phyloP scores from a whole-genome alignment of 2,113 vertebrate genomes.

The Dasyurus viverrinus region DNA sequence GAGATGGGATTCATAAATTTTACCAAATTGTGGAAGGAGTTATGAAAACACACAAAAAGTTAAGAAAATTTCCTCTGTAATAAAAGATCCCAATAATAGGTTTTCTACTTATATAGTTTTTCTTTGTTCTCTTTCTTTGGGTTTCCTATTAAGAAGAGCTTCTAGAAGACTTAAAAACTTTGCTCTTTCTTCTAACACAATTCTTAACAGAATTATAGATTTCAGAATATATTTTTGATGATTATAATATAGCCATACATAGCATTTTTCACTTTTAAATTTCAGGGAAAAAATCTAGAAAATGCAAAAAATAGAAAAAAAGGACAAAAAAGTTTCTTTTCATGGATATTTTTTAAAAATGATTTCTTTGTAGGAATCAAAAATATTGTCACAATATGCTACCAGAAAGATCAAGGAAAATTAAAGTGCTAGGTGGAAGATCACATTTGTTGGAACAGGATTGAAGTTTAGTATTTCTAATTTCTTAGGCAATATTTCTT shows the following conservation, averaged over 20 bases:
- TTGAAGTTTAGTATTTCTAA: slow-evolving; percentile 9
- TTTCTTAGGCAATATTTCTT: background rate
- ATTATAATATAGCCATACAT: background rate
- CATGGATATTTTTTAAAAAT: background rate
- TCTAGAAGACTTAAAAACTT: background rate
- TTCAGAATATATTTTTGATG: background rate
- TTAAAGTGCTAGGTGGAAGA: background rate
- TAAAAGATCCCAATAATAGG: background rate
- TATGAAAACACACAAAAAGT: background rate
- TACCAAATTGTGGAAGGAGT: background rate
- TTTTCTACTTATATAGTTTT: background rate
- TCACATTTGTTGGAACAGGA: background rate
- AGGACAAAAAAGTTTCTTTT: background rate
- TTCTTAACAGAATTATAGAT: background rate
- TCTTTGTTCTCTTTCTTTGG: background rate
- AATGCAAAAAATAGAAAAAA: background rate
- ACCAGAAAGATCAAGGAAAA: background rate
- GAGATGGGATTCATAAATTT: background rate
- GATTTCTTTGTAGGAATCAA: background rate
- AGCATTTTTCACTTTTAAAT: background rate
- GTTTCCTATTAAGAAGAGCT: background rate
- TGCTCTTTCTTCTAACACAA: background rate
- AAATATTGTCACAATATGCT: slow-evolving; percentile 8
- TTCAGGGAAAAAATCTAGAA: background rate
- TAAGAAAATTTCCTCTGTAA: background rate